Conservation (phyloP, 2,113 vertebrate species). For the Rhombomys opimus region DNA sequence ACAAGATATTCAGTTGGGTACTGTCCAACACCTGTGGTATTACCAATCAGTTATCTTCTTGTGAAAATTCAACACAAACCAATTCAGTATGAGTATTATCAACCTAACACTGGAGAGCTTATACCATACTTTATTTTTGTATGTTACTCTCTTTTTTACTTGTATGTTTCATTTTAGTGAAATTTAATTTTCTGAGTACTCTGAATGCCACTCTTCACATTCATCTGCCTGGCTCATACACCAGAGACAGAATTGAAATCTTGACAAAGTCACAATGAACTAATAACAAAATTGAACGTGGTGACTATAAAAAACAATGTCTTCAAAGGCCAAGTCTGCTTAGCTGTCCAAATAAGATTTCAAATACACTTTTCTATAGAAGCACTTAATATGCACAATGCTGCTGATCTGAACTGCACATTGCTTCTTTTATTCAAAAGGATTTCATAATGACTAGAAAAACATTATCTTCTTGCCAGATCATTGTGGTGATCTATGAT, state of each 20-base stretch:
- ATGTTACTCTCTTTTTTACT: too few relatives aligned
- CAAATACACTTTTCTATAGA: not conserved
- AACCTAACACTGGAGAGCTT: not conserved
- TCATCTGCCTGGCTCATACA: not conserved
- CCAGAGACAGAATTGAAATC: not conserved
- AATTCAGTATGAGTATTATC: not conserved
- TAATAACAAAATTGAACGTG: conserved; percentile 22
- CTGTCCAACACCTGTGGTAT: not conserved
- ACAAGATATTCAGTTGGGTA: not conserved
- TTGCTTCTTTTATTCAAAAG: conserved; percentile 50
- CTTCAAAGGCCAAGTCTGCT: conserved; percentile 11
- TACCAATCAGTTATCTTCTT: not conserved
- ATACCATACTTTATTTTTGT: fast-evolving
- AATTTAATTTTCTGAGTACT: not conserved
- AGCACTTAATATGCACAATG: conserved; percentile 42
- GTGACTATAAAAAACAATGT: not conserved
- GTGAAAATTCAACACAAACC: not conserved
- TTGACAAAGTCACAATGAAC: not conserved
- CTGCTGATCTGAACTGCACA: conserved; percentile 51
- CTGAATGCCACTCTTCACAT: not conserved
- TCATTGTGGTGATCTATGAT: conserved; percentile 43
- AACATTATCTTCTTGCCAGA: conserved; percentile 66
- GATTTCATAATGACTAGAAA: conserved; percentile 49
- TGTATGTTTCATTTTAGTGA: not conserved
- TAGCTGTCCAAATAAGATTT: conserved; percentile 65